Evolutionary conservation across 2,797 vertebrate genomes (phyloP), one percentile per base, ranked within the genome.

Genomic region (Apogon talboti): DNA sequence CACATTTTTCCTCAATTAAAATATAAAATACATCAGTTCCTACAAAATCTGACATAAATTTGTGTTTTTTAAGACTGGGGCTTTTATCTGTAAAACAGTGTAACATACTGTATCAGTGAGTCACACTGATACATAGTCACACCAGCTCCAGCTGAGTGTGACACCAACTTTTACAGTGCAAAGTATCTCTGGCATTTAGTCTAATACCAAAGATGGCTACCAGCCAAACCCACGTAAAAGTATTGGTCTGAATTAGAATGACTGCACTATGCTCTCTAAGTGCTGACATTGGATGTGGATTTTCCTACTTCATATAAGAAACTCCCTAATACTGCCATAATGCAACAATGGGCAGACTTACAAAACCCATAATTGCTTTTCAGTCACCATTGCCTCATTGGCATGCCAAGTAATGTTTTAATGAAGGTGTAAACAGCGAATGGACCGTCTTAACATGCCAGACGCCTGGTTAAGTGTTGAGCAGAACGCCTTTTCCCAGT

Each of bases 51-150:
- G 9, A 35, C 33, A 35, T 35, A 35, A 1, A 35, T 35, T 9
- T 35, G 33, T 35, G 7, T 35, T 10, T 35, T 35, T 3, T 30
- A 30, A 30, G 49, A 42, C 55, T 15, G 19, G 7, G 3, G 37
- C 1, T 30, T 52, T 60, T 51, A 16, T 44, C 46, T 18, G 44
- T 75, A 69, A 57, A 55, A 73, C 43, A 38, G 40, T 0, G 40
- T 60, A 60, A 82, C 54, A 58, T 66, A n/a, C n/a, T n/a, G n/a
- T n/a, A 56, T 52, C 78, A 43, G 76, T 35, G 33, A 10, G 2
- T 35, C 33, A 35, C 33, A 8, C 33, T 28, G 24, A 35, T 10
- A 35, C 33, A 35, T 35, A 8, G 33, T 10, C 33, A 35, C 33
- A 35, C 33, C 33, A 35, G 33, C 63, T 61, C 44, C 1, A 10